Evolutionary conservation across 2,888 invertebrate genomes (phyloP), one percentile per base, ranked within the genome.

Genomic region (Clunio marinus): DNA sequence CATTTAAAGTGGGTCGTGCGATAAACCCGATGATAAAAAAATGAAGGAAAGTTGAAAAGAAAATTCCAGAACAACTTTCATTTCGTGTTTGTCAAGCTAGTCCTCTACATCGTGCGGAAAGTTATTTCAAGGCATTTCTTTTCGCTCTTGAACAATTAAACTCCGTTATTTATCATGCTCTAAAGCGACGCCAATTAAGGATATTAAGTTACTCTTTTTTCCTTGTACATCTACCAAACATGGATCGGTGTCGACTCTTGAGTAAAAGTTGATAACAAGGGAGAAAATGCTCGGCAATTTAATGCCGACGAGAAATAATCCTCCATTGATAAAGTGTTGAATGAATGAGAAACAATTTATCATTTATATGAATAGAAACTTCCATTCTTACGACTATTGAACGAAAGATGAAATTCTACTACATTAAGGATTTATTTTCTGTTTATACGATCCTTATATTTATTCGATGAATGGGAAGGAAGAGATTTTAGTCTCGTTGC

Each of bases 271-370:
- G 51, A 51, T 20, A 51, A 51, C 41, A n/a, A 51, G 17, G 17
- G 2, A 17, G 22, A 17, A 51, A 17, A 17, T 51, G 41, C n/a
- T 41, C 41, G 41, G n/a, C 41, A 41, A 15, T 41, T n/a, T 17
- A 51, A 51, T 17, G 20, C 4, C 22, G 5, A 17, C 51, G 7
- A 17, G n/a, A 17, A 22, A 17, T 20, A 20, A 51, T 20, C 22
- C 17, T 20, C 17, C 22, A 51, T 51, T 51, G 51, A 51, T 51
- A 51, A 17, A 51, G 51, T 51, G 51, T 15, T 22, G 51, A 51
- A 51, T 51, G 51, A 51, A 51, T n/a, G 3, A 51, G 22, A 17
- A 51, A 51, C 51, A 51, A 51, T 51, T 51, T 51, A 51, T 51
- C 51, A 51, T 51, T 51, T 51, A 32, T 32, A 22, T 51, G 51